Evolutionary conservation across 2,113 vertebrate species (phyloP).

Genomic region (Setophaga kirtlandii): DNA sequence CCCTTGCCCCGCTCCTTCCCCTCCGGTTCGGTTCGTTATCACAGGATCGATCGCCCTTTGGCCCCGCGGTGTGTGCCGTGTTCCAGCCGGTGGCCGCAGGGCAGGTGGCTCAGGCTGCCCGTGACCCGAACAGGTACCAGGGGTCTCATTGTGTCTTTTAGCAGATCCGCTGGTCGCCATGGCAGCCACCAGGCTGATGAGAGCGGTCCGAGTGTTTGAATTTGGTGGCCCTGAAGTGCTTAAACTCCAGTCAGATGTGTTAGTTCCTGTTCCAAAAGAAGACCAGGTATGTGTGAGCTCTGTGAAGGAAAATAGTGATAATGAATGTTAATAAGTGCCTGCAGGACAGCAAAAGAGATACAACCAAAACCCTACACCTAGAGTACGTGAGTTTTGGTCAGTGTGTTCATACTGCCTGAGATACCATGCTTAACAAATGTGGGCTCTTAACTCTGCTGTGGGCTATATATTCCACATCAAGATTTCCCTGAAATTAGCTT

Average conservation of each 20-base stretch:
- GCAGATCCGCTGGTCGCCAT: slow-evolving; percentile 56
- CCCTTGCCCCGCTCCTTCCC: not conserved
- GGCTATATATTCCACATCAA: rapidly evolving
- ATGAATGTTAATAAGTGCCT: not conserved
- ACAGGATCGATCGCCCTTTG: rapidly evolving
- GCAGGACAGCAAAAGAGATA: not conserved
- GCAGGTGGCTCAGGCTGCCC: not conserved
- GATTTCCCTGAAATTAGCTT: not conserved
- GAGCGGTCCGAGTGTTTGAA: slow-evolving; percentile 85
- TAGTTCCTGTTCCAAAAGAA: slow-evolving; percentile 78
- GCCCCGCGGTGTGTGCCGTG: not conserved
- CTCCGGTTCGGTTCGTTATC: too few relatives aligned
- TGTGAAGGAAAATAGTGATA: not conserved
- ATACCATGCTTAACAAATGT: rapidly evolving
- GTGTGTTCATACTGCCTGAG: rapidly evolving
- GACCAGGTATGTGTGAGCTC: slow-evolving; percentile 76
- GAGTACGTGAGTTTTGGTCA: not conserved
- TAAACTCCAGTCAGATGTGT: slow-evolving; percentile 74
- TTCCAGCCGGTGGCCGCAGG: not conserved
- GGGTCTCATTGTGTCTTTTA: rapidly evolving
- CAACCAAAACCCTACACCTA: not conserved
- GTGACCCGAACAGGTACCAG: not conserved
- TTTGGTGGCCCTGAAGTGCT: slow-evolving; percentile 90
- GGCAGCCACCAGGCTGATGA: slow-evolving; percentile 83
- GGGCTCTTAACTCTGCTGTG: rapidly evolving